Percentiles rank a stretch among this genome's conserved stretches.
Conservation (phyloP, 2,113 vertebrate species). For the Sminthopsis crassicaudata region DNA sequence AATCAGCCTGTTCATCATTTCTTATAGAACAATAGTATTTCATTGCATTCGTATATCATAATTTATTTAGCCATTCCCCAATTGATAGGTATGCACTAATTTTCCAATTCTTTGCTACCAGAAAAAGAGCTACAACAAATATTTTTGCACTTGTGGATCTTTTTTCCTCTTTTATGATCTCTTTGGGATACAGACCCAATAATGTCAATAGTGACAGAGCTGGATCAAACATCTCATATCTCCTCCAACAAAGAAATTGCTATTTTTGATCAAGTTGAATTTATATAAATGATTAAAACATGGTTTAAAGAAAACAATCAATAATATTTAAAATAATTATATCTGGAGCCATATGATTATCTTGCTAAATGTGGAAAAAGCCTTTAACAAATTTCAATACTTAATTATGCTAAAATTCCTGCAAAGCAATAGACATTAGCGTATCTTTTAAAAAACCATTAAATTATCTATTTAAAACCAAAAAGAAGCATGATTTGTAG, state of each 20-base stretch:
- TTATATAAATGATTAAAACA: neutral
- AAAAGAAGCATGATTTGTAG: neutral
- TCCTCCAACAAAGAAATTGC: neutral
- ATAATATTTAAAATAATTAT: neutral
- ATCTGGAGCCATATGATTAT: neutral
- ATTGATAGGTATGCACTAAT: no score
- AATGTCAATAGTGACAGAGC: no score
- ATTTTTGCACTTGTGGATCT: no score
- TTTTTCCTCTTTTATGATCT: no score
- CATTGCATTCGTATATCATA: no score
- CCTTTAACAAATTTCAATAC: neutral
- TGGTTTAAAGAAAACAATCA: neutral
- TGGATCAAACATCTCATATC: no score
- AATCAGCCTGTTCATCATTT: no score
- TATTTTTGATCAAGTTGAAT: neutral
- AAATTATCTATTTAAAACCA: neutral
- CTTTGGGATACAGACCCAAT: no score
- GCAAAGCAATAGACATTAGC: neutral
- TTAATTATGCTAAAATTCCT: neutral
- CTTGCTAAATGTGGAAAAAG: neutral
- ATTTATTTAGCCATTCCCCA: no score
- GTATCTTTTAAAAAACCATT: neutral
- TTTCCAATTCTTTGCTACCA: no score
- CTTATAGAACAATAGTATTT: no score
- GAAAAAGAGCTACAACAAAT: no score